Conservation (phyloP, 92 coral and sea anemone species). For the Epizoanthus fatuus region DNA sequence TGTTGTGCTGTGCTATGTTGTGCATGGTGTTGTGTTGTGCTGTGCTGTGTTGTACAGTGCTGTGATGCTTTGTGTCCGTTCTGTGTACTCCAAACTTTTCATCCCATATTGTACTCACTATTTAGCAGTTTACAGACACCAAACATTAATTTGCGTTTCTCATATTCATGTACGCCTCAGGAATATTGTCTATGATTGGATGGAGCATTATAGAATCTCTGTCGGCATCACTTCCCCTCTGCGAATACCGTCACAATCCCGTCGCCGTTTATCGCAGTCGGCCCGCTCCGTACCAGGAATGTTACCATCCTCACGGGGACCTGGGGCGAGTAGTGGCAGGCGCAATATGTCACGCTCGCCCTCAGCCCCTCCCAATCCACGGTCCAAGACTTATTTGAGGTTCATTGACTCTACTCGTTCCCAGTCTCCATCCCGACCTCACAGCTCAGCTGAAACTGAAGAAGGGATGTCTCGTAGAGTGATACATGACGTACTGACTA, state of each 20-base stretch:
- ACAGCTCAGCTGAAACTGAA: constrained; percentile 70
- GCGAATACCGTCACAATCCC: constrained; percentile 74
- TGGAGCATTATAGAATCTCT: constrained; percentile 94
- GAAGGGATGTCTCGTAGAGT: constrained; percentile 40
- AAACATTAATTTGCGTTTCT: background rate
- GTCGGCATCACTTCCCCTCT: constrained; percentile 91
- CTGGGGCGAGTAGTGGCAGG: constrained; percentile 42
- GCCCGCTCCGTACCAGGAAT: constrained; percentile 92
- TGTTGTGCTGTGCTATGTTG: too few relatives aligned
- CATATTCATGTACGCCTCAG: constrained; percentile 45
- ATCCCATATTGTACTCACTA: background rate
- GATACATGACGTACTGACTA: constrained; percentile 62
- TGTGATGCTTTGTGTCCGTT: too few relatives aligned
- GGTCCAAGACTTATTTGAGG: constrained; percentile 49
- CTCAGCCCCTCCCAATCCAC: constrained; percentile 95
- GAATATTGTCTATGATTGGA: constrained; percentile 93
- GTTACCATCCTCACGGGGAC: constrained; percentile 76
- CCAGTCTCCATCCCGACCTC: constrained; percentile 64
- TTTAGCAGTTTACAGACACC: background rate
- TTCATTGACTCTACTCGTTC: constrained; percentile 40
- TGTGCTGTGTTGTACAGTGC: too few relatives aligned
- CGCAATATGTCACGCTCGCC: constrained; percentile 78
- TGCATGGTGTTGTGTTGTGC: too few relatives aligned
- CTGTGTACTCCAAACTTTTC: background rate
- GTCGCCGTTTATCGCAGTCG: constrained; percentile 85